Percentiles rank a stretch among this genome's conserved stretches.
These are phyloP conservation scores for Drosophila bipectinata DNA, from an alignment of 1,140 invertebrate genomes.

Conservation along the genomic window DNA sequence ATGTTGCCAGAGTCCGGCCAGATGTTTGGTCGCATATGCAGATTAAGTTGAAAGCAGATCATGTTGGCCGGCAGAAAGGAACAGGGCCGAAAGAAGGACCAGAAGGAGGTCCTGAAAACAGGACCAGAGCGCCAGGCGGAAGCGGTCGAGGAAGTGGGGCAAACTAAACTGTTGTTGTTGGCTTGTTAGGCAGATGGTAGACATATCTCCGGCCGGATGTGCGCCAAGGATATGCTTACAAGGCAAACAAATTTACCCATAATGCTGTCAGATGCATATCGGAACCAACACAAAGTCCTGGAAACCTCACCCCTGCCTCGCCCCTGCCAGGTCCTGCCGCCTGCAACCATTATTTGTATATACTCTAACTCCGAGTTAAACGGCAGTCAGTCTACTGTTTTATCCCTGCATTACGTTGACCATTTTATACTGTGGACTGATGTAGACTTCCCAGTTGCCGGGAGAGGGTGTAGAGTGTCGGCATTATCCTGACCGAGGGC, in stretches of 20 bases:
- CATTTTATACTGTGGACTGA: background rate
- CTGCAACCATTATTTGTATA: constrained; percentile 1
- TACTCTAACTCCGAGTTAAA: constrained; percentile 8
- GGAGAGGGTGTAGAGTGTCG: constrained; percentile 8
- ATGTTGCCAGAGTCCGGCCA: constrained; percentile 31
- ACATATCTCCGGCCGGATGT: constrained; percentile 55
- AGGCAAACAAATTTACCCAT: constrained; percentile 64
- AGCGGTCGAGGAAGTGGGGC: constrained; percentile 16
- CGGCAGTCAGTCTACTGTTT: background rate
- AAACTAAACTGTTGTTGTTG: constrained; percentile 48
- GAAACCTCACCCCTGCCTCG: background rate
- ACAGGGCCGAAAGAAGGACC: background rate
- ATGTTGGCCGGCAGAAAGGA: constrained; percentile 15
- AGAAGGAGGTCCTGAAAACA: background rate
- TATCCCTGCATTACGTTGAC: background rate
- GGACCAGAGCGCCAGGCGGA: background rate
- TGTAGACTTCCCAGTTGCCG: background rate
- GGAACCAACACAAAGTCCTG: background rate
- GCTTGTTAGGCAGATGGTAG: constrained; percentile 49
- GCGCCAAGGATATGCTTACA: constrained; percentile 60
- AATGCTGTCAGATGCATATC: constrained; percentile 64
- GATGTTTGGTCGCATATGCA: constrained; percentile 47
- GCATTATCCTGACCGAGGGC: background rate
- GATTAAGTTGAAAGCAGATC: constrained; percentile 43
- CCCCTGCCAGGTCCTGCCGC: background rate